Conservation (phyloP, 2,888 invertebrate species). For the Pheosia gnoma region DNA sequence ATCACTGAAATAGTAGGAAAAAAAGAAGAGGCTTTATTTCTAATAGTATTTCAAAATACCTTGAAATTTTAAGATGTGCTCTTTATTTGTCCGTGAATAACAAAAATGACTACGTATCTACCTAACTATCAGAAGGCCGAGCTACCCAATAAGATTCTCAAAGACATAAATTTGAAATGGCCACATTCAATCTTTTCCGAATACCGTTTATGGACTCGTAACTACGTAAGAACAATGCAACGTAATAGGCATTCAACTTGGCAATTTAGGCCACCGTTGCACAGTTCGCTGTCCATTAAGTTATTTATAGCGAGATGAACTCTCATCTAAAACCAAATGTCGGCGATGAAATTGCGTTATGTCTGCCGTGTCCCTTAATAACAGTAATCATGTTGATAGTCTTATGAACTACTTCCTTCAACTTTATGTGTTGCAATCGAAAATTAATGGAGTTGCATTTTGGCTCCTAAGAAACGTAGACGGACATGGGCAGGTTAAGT, state of each 20-base stretch:
- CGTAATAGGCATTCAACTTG: background rate
- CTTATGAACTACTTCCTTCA: conserved; percentile 18
- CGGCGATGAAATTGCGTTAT: conserved; percentile 17
- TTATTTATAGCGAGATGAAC: background rate
- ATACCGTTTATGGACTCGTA: background rate
- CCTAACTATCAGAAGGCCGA: background rate
- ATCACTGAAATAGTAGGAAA: background rate
- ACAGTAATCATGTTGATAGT: conserved; percentile 22
- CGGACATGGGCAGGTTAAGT: background rate
- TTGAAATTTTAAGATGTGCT: too few relatives aligned
- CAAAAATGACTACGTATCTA: too few relatives aligned
- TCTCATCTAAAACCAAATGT: conserved; percentile 9
- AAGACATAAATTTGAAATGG: background rate
- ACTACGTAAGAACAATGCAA: background rate
- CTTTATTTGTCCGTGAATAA: too few relatives aligned
- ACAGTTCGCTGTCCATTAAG: background rate
- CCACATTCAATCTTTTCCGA: background rate
- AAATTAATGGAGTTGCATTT: background rate
- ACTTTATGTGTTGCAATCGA: background rate
- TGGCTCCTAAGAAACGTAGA: background rate
- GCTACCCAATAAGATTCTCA: background rate
- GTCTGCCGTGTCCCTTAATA: conserved; percentile 18
- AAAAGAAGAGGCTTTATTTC: too few relatives aligned
- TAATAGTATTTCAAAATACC: too few relatives aligned
- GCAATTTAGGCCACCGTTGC: conserved; percentile 3